These are phyloP conservation scores for Drosophila flavopinicola DNA, from an alignment of 2,888 invertebrate species.

Conservation along the genomic window DNA sequence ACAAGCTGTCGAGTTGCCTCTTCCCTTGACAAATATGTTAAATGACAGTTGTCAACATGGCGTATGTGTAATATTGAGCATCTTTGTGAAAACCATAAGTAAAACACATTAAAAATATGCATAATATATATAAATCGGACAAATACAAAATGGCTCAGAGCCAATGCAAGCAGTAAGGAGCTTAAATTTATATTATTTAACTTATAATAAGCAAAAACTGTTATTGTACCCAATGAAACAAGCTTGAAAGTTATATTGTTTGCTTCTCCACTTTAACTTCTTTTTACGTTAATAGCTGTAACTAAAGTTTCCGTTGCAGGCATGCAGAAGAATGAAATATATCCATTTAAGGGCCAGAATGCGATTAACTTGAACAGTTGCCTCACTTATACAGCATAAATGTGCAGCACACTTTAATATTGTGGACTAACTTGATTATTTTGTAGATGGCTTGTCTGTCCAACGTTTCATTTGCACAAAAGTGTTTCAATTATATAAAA, in stretches of 20 bases:
- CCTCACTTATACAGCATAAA: neutral
- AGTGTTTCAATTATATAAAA: slow-evolving; percentile 71
- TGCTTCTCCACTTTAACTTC: neutral
- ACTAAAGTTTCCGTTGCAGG: slow-evolving; percentile 2
- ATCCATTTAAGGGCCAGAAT: slow-evolving; percentile 22
- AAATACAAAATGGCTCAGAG: no score
- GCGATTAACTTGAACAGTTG: slow-evolving; percentile 30
- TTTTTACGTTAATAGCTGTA: neutral
- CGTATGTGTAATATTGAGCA: slow-evolving; percentile 53
- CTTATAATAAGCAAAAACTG: no score
- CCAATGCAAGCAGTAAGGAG: neutral
- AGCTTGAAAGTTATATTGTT: no score
- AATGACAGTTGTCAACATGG: slow-evolving; percentile 46
- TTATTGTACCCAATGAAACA: no score
- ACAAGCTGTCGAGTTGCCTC: slow-evolving; percentile 27
- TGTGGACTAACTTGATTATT: slow-evolving; percentile 43
- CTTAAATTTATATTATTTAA: no score
- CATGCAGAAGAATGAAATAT: neutral
- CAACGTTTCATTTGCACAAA: slow-evolving; percentile 45
- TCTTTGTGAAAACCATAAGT: neutral
- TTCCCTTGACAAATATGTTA: slow-evolving; percentile 42
- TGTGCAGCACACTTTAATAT: slow-evolving; percentile 9
- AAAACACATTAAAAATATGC: slow-evolving; percentile 3
- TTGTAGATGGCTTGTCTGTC: slow-evolving; percentile 35
- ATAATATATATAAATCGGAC: neutral